Conservation (phyloP, 1,140 invertebrate species). For the Asobara japonica region DNA sequence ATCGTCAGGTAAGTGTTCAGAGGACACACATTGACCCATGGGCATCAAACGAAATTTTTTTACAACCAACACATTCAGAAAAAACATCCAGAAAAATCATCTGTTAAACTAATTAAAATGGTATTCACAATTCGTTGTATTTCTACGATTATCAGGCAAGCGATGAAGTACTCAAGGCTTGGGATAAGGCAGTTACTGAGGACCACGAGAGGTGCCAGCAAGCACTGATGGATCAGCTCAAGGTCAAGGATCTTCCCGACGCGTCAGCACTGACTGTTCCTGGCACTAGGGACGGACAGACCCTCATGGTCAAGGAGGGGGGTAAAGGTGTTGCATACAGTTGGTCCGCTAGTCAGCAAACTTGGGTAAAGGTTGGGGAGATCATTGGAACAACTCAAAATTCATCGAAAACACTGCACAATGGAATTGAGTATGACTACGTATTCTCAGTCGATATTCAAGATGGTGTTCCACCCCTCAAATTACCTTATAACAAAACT, state of each 20-base stretch:
- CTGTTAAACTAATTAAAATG: too few relatives aligned
- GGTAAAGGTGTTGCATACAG: conserved; percentile 79
- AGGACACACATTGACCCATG: too few relatives aligned
- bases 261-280: conserved; percentile 78
- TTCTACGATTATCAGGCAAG: too few relatives aligned
- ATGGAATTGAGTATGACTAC: conserved; percentile 94
- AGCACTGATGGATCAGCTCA: conserved; percentile 80
- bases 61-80: too few relatives aligned
- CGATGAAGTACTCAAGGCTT: conserved; percentile 71
- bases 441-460: conserved; percentile 95
- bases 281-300: conserved; percentile 86
- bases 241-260: conserved; percentile 86
- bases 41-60: too few relatives aligned
- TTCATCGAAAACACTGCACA: conserved; percentile 79
- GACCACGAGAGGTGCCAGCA: conserved; percentile 70
- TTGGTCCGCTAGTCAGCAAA: conserved; percentile 77
- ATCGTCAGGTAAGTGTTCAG: too few relatives aligned
- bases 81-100: too few relatives aligned
- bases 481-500: conserved; percentile 91
- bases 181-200: conserved; percentile 76
- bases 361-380: conserved; percentile 91
- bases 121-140: too few relatives aligned
- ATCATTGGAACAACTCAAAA: conserved; percentile 78
- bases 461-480: conserved; percentile 86
- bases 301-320: conserved; percentile 82